Percentiles rank a stretch among this genome's conserved stretches.
phyloP scores from a whole-genome alignment of 53 echinoderm and acorn worm species.

The Henricia sp. region DNA sequence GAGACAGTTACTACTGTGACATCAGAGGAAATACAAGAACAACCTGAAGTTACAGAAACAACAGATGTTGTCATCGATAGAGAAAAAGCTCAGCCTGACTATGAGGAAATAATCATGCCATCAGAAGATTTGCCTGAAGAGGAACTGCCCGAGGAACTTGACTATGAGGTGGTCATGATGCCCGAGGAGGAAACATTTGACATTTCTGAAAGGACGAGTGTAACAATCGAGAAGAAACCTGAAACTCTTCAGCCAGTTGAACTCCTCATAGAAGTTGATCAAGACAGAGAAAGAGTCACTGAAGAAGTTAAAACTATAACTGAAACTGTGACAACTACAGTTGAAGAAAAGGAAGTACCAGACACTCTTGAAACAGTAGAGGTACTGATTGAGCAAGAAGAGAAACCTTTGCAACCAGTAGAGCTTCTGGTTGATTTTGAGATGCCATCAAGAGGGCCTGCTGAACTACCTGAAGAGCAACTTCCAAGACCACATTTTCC shows the following conservation, averaged over 20 bases:
- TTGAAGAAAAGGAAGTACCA: conserved; percentile 36
- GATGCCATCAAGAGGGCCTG: conserved; percentile 27
- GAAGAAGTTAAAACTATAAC: conserved; percentile 58
- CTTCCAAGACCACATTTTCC: conserved; percentile 12
- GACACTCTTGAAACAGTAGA: conserved; percentile 58
- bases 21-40: conserved; percentile 45
- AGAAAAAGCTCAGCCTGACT: conserved; percentile 51
- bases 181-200: conserved; percentile 37
- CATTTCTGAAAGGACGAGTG: conserved; percentile 41
- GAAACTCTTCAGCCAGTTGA: conserved; percentile 60
- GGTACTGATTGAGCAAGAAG: conserved; percentile 69
- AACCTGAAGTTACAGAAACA: conserved; percentile 30
- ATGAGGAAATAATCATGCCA: conserved; percentile 67
- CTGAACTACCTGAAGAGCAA: conserved; percentile 8
- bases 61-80: conserved; percentile 25
- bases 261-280: conserved; percentile 66
- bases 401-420: conserved; percentile 65
- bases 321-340: conserved; percentile 48
- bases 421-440: conserved; percentile 68
- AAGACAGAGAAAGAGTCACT: conserved; percentile 27
- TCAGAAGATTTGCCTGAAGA: background rate
- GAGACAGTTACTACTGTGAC: conserved; percentile 59
- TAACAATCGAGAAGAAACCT: conserved; percentile 43
- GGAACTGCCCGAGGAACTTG: conserved; percentile 25
- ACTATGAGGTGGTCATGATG: conserved; percentile 22